Evolutionary conservation across 2,113 vertebrate genomes (phyloP).

Genomic region (Recurvirostra avosetta): DNA sequence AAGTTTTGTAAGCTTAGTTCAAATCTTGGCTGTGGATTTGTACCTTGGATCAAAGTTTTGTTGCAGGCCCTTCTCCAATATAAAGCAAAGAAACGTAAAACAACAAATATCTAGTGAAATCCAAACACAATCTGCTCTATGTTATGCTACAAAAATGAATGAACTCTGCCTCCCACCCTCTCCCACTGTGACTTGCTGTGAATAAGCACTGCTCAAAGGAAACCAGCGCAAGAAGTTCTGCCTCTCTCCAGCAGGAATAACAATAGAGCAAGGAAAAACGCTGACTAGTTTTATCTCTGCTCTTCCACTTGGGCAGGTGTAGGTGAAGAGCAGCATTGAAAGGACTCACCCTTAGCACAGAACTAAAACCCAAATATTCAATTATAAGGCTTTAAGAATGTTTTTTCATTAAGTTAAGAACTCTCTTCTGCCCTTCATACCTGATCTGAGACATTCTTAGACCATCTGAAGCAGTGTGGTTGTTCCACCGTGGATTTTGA

Average conservation of each 20-base stretch:
- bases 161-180: constrained; percentile 64
- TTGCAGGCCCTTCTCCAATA: constrained; percentile 53
- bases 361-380: not conserved
- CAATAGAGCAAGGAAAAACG: not conserved
- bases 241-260: constrained; percentile 15
- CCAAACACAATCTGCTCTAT: constrained; percentile 53
- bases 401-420: not conserved
- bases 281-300: not conserved
- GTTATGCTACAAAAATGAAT: constrained; percentile 61
- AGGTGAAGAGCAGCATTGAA: not conserved
- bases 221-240: not conserved
- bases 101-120: constrained; percentile 56
- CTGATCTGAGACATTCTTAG: not conserved
- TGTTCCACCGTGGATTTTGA: not conserved
- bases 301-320: not conserved
- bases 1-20: constrained; percentile 37
- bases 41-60: constrained; percentile 58
- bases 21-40: constrained; percentile 51
- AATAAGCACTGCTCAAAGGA: constrained; percentile 39
- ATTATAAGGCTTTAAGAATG: not conserved
- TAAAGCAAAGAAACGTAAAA: constrained; percentile 52
- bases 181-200: constrained; percentile 60
- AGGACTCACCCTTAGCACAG: not conserved
- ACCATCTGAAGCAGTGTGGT: not conserved
- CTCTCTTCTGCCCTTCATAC: not conserved